A percentile compares a stretch with the other conserved stretches of the same genome.
Evolutionary conservation across 2,888 invertebrate genomes (phyloP).

Genomic region (Teleiodes luculella): DNA sequence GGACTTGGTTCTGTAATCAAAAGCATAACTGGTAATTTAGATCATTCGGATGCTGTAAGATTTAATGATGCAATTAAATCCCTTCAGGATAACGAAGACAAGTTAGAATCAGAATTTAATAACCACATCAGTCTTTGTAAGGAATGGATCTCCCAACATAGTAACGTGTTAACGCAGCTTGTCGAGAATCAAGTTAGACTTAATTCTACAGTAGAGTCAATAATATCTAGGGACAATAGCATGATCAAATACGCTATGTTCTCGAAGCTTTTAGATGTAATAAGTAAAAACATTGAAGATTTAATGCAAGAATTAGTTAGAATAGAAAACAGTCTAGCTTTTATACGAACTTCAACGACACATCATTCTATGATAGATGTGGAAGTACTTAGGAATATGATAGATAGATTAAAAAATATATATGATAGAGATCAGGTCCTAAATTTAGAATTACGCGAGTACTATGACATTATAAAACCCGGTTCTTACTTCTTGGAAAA

Average conservation of each 20-base stretch:
- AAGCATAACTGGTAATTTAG: not conserved
- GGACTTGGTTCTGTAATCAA: not conserved
- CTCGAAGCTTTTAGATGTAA: not conserved
- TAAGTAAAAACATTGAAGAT: not conserved
- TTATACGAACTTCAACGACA: not conserved
- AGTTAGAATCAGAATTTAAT: not conserved
- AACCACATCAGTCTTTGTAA: not conserved
- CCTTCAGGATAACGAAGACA: not conserved
- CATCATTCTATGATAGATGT: not conserved
- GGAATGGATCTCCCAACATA: not conserved
- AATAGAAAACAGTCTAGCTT: not conserved
- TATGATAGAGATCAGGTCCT: not conserved
- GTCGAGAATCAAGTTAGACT: not conserved
- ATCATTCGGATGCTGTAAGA: not conserved
- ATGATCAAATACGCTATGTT: not conserved
- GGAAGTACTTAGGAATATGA: not conserved
- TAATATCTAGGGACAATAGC: not conserved
- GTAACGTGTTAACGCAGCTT: not conserved
- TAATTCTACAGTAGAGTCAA: not conserved
- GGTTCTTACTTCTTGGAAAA: not conserved
- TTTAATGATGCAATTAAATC: not conserved
- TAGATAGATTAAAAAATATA: not conserved
- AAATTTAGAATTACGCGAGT: not conserved
- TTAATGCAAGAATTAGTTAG: not conserved
- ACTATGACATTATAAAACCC: not conserved